Conservation (phyloP, 2,797 vertebrate species). For the Pogonophryne albipinna region DNA sequence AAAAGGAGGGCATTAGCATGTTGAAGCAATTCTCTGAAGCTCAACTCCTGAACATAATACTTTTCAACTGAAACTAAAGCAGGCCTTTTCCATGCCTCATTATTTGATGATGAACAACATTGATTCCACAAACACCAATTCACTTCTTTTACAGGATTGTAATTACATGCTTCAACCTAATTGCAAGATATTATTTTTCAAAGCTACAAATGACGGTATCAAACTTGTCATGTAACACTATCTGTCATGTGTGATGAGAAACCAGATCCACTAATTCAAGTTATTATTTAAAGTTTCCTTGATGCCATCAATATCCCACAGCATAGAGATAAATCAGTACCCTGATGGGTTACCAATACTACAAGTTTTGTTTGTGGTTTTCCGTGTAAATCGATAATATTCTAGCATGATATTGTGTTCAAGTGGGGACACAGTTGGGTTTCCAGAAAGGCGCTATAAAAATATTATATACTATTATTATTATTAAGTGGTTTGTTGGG, state of each 20-base stretch:
- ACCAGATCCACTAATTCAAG: background rate
- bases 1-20: slow-evolving; percentile 44
- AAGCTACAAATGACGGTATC: background rate
- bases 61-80: background rate
- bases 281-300: background rate
- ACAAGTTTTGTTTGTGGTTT: background rate
- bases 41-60: slow-evolving; percentile 14
- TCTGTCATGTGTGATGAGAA: background rate
- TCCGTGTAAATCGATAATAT: background rate
- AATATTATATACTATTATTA: too few relatives aligned
- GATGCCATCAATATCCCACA: background rate
- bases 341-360: too few relatives aligned
- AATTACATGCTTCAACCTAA: background rate
- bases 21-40: slow-evolving; percentile 27
- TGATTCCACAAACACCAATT: background rate
- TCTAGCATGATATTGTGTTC: too few relatives aligned
- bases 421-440: too few relatives aligned
- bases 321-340: background rate
- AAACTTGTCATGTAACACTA: background rate
- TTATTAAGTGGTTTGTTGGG: too few relatives aligned
- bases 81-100: background rate
- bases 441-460: too few relatives aligned
- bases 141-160: background rate
- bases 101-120: background rate
- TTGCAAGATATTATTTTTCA: background rate